Percentiles rank a stretch among this genome's conserved stretches.
These are phyloP conservation scores for Thaleichthys pacificus DNA, from an alignment of 2,797 vertebrate species.

Conservation along the genomic window DNA sequence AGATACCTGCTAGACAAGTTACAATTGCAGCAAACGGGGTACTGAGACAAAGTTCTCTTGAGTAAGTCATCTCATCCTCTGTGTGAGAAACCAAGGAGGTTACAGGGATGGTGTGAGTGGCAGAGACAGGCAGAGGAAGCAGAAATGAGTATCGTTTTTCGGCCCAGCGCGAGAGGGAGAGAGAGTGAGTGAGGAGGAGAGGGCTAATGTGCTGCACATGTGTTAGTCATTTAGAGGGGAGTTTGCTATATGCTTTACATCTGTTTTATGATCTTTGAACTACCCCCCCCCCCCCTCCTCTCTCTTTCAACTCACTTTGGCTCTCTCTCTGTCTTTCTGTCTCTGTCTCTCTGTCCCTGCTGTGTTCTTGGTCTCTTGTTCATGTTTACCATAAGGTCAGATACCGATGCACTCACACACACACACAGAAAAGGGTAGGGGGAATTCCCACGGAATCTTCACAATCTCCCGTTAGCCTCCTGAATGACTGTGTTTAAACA, in stretches of 20 bases:
- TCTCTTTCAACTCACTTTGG: slow-evolving; percentile 11
- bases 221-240: slow-evolving; percentile 79
- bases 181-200: slow-evolving; percentile 29
- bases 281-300: slow-evolving; percentile 49
- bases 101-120: slow-evolving; percentile 6
- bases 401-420: slow-evolving; percentile 57
- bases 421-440: slow-evolving; percentile 27
- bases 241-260: slow-evolving; percentile 77
- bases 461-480: slow-evolving; percentile 41
- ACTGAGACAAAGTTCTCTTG: not conserved
- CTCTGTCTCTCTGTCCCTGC: slow-evolving; percentile 22
- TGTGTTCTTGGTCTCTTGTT: slow-evolving; percentile 39
- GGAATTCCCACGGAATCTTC: slow-evolving; percentile 43
- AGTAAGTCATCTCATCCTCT: not conserved
- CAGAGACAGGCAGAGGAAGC: slow-evolving; percentile 44
- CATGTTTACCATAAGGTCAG: slow-evolving; percentile 56
- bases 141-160: slow-evolving; percentile 13
- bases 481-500: slow-evolving; percentile 31
- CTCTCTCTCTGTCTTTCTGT: not conserved
- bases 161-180: not conserved
- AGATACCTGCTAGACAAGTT: not conserved
- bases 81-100: not conserved
- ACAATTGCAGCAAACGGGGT: not conserved
- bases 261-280: slow-evolving; percentile 84
- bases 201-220: slow-evolving; percentile 67